Percentiles rank a stretch among this genome's conserved stretches.
These are phyloP conservation scores for Polypedilum vanderplanki DNA, from an alignment of 1,140 invertebrate species.

Conservation along the genomic window DNA sequence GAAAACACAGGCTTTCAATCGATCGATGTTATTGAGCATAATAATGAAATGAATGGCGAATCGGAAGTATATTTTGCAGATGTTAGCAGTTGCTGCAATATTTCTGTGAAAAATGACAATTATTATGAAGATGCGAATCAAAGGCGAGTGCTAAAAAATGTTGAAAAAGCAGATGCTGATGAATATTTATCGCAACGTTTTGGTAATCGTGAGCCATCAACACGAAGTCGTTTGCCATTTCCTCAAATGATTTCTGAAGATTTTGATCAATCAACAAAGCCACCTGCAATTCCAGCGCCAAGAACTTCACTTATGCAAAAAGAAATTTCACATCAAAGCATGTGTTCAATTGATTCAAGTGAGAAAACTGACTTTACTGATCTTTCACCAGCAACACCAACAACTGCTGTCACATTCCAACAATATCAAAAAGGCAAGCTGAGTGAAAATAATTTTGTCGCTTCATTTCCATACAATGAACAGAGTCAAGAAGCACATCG, in stretches of 20 bases:
- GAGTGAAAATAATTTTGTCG: slow-evolving; percentile 35
- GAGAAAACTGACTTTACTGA: slow-evolving; percentile 44
- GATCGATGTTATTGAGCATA: not conserved
- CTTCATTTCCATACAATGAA: slow-evolving; percentile 41
- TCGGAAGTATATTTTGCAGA: slow-evolving; percentile 75
- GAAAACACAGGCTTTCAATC: slow-evolving; percentile 39
- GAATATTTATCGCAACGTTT: slow-evolving; percentile 50
- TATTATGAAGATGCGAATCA: slow-evolving; percentile 41
- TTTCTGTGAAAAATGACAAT: slow-evolving; percentile 56
- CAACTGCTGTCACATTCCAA: slow-evolving; percentile 31
- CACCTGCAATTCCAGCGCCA: slow-evolving; percentile 35
- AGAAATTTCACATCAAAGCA: slow-evolving; percentile 49
- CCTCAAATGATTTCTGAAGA: slow-evolving; percentile 45
- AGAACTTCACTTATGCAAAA: slow-evolving; percentile 44
- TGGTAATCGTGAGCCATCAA: slow-evolving; percentile 50
- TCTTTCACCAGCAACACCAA: slow-evolving; percentile 42
- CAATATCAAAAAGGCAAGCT: slow-evolving; percentile 31
- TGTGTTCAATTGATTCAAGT: slow-evolving; percentile 44
- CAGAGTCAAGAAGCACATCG: slow-evolving; percentile 43
- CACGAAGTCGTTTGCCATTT: slow-evolving; percentile 51
- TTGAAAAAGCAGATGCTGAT: slow-evolving; percentile 42
- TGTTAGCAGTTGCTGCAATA: slow-evolving; percentile 75
- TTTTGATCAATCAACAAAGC: slow-evolving; percentile 34
- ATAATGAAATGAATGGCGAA: not conserved
- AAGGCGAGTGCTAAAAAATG: not conserved